Evolutionary conservation across 1,140 invertebrate species (phyloP).

Genomic region (Diabrotica virgifera): DNA sequence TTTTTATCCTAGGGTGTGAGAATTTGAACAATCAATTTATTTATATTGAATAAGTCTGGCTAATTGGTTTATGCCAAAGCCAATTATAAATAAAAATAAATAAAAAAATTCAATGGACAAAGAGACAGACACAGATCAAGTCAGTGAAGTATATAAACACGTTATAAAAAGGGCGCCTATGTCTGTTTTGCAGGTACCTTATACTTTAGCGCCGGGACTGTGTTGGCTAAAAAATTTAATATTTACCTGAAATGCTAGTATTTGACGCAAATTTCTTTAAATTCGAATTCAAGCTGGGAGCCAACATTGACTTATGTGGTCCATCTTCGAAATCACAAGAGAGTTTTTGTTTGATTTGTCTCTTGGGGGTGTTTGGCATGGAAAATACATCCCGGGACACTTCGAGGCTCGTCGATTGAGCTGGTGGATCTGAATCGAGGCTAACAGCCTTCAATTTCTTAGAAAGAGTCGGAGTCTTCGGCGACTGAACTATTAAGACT

Average conservation of each 20-base stretch:
- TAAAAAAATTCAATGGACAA: no score
- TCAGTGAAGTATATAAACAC: no score
- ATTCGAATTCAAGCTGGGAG: conserved; percentile 40
- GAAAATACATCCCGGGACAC: conserved; percentile 45
- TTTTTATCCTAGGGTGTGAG: no score
- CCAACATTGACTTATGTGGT: conserved; percentile 30
- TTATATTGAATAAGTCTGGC: no score
- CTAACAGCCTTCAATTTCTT: conserved; percentile 48
- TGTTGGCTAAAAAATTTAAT: neutral
- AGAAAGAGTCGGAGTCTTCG: conserved; percentile 47
- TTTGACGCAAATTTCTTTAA: conserved; percentile 47
- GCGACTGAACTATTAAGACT: conserved; percentile 45
- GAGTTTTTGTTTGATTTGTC: conserved; percentile 40
- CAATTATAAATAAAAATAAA: no score
- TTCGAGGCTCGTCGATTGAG: conserved; percentile 34
- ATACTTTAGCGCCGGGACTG: no score
- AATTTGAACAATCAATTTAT: no score
- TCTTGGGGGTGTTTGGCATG: conserved; percentile 48
- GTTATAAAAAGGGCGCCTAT: no score
- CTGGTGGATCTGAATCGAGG: conserved; percentile 45
- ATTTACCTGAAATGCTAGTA: conserved; percentile 40
- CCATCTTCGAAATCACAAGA: conserved; percentile 40
- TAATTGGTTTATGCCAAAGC: no score
- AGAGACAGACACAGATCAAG: no score
- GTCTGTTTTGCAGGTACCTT: no score